Conservation (phyloP, 2,888 invertebrate genomes). For the Cremastobaeus sp. region DNA sequence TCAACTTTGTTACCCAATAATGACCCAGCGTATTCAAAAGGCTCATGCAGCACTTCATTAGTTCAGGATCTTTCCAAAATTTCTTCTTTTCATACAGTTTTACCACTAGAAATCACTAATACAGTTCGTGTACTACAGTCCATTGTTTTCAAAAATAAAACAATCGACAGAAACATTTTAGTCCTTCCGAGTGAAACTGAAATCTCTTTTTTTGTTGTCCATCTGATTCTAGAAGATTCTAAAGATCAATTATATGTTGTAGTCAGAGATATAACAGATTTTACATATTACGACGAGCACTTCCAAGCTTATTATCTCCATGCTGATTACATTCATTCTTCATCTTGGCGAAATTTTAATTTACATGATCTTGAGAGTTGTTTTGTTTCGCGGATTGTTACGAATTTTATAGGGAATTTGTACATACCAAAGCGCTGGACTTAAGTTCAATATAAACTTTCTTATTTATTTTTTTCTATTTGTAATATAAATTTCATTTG, state of each 20-base stretch:
- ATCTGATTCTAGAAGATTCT: constrained; percentile 23
- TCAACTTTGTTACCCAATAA: too few species aligned
- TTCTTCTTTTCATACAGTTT: background rate
- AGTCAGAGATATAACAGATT: constrained; percentile 23
- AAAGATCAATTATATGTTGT: constrained; percentile 15
- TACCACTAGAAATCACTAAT: constrained; percentile 4
- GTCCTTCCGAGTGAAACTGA: constrained; percentile 20
- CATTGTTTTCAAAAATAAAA: constrained; percentile 13
- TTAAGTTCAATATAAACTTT: too few species aligned
- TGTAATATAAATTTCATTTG: too few species aligned
- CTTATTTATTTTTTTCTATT: too few species aligned
- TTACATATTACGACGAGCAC: constrained; percentile 29
- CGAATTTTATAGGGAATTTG: too few species aligned
- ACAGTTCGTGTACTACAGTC: constrained; percentile 11
- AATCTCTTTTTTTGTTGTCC: constrained; percentile 11
- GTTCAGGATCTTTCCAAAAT: constrained; percentile 28
- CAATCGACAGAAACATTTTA: constrained; percentile 19
- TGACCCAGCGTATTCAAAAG: background rate
- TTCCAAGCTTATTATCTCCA: constrained; percentile 32
- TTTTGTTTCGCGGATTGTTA: constrained; percentile 31
- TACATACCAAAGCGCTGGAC: constrained; percentile 38
- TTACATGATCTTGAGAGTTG: constrained; percentile 18
- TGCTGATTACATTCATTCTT: constrained; percentile 4
- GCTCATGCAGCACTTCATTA: background rate
- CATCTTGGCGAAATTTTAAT: constrained; percentile 12